phyloP scores from a whole-genome alignment of 2,797 vertebrate species.

The Myioborus miniatus region DNA sequence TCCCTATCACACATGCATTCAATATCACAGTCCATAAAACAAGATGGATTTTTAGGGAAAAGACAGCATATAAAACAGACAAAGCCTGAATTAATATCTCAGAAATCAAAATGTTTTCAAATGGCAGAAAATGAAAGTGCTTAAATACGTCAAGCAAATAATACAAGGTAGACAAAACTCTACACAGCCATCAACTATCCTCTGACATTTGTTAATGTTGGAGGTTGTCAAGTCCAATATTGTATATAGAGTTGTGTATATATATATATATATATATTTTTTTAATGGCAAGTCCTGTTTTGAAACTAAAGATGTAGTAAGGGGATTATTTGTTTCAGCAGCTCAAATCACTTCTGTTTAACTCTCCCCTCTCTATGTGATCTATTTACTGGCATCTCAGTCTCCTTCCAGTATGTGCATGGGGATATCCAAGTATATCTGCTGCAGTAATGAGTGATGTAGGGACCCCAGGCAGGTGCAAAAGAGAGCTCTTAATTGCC shows the following conservation, averaged over 20 bases:
- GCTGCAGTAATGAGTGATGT: fast-evolving
- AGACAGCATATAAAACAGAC: background rate
- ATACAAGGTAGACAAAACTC: background rate
- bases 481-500: background rate
- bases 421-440: background rate
- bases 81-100: background rate
- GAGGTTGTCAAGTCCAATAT: background rate
- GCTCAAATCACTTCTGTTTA: background rate
- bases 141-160: background rate
- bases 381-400: background rate
- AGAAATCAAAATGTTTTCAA: background rate
- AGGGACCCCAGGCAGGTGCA: background rate
- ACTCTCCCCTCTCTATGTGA: background rate
- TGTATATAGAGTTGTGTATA: background rate
- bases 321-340: background rate
- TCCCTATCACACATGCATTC: background rate
- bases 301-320: background rate
- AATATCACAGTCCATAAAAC: background rate
- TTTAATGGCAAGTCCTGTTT: background rate
- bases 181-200: background rate
- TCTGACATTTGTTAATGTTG: background rate
- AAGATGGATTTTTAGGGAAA: background rate
- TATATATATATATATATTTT: too few relatives aligned
- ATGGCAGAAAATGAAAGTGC: background rate
- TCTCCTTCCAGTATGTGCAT: background rate